phyloP scores from a whole-genome alignment of 2,113 vertebrate genomes.

The Seriola aureovittata region DNA sequence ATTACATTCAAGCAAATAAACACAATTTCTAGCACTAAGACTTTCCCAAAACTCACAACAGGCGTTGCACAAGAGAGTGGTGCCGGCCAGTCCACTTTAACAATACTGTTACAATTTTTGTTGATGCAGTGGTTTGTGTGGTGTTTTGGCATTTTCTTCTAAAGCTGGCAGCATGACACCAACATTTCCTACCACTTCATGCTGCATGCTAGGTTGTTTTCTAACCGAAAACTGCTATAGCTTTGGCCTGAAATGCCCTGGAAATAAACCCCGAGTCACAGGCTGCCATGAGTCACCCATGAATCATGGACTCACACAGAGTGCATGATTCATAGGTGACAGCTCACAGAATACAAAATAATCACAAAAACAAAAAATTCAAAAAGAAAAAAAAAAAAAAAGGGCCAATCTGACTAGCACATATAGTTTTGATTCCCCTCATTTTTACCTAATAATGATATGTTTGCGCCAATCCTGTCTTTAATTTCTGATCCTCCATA shows the following conservation, averaged over 20 bases:
- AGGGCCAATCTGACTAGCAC: no score
- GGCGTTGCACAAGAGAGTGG: not conserved
- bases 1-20: slow-evolving; percentile 8
- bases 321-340: slow-evolving; percentile 27
- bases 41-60: slow-evolving; percentile 17
- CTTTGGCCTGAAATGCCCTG: slow-evolving; percentile 25
- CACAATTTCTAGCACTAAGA: not conserved
- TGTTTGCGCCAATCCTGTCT: no score
- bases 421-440: not conserved
- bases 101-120: slow-evolving; percentile 12
- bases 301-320: slow-evolving; percentile 32
- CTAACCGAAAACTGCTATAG: not conserved
- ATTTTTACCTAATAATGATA: no score
- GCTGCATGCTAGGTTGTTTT: slow-evolving; percentile 25
- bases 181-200: not conserved
- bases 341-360: not conserved
- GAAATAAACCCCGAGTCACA: slow-evolving; percentile 52
- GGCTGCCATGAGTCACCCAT: slow-evolving; percentile 44
- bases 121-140: slow-evolving; percentile 33
- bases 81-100: not conserved
- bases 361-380: not conserved
- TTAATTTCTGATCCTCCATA: not conserved
- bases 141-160: not conserved
- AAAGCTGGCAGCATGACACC: slow-evolving; percentile 6
- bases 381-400: not conserved